Evolutionary conservation across 2,888 invertebrate genomes (phyloP), one percentile per base, ranked within the genome.

Genomic region (Acanthosepion esculentum): DNA sequence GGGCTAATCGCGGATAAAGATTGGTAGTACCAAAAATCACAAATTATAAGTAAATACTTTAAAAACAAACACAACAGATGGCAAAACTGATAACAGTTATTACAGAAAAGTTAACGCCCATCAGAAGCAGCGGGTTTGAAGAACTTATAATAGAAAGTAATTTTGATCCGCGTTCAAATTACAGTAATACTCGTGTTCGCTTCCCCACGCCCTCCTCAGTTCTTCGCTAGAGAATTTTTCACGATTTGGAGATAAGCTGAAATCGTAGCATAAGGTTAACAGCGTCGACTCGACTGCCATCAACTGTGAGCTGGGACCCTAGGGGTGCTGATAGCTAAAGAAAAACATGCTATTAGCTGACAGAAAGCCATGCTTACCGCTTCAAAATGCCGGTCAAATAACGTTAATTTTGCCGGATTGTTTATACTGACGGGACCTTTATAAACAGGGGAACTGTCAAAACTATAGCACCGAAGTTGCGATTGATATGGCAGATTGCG

Each of bases 361-460:
- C 93, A 93, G 92, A 41, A 93, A 50, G 50, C 48, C 50, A 48
- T 93, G 93, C 50, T 93, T 93, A 48, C 93, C 53, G 50, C n/a
- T n/a, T 93, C 93, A n/a, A 93, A 50, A 18, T n/a, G 53, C n/a
- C 93, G 53, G 93, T 53, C 50, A 50, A 93, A 93, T 93, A 93
- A 93, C 93, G 93, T 93, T 93, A 50, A 92, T 92, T 92, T 92
- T 4, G 53, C 93, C 93, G 93, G 93, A 93, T 93, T 48, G 93
- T 93, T 93, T 93, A 50, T 93, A 93, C 50, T 93, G 93, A 53
- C 93, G 93, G 93, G 93, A 93, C 93, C 48, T 48, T 53, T 53
- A 53, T 93, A 50, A 53, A 93, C 93, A 93, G 93, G 93, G 93
- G 33, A 93, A 93, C 93, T 93, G 93, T 93, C 93, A 93, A 48